Base-by-base conservation (phyloP, 2,888 invertebrate genomes). In the Apodemia zela region DNA sequence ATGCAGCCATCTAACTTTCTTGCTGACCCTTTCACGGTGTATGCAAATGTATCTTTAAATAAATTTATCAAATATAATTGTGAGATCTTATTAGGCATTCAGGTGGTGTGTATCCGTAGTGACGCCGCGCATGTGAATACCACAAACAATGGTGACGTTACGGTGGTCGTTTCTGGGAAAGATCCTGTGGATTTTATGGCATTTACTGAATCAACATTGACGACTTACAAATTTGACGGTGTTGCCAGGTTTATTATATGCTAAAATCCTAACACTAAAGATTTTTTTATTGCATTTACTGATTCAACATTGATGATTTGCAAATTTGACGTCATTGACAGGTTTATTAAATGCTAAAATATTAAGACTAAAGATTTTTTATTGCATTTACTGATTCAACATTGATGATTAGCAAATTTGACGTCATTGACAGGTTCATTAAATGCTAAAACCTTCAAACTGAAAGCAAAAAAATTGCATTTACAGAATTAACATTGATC, bases 31-130 rank as follows among this genome's bases (percentile, higher is more conserved):
- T 88, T 85, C 84, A 83, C 82, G 78, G 82, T 73, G 72, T 85
- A 89, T 89, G 88, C 84, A 83, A 89, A 89, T 87, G 80, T 71
- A 69, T 75, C 79, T 85, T 80, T 84, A 88, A 87, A 89, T 88
- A 87, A 85, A 89, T 87, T 88, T 88, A 88, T 89, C 85, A 89
- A 89, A 89, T 89, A 89, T 89, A 88, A 89, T 88, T 90, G 90
- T 90, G 90, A 84, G 90, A 90, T 81, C 87, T 73, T 86, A 89
- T 89, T 90, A 86, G 72, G 79, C 77, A 91, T 91, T 89, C 90
- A 82, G 76, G 68, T 71, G 77, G 73, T 85, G 89, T 81, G 88
- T 89, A 89, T 90, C 90, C 90, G 90, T 78, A 84, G 82, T 84
- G 80, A 73, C 71, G 77, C 63, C 71, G 68, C 77, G 89, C 84